Base-by-base conservation (phyloP, 2,797 vertebrate species). In the Chelon auratus region DNA sequence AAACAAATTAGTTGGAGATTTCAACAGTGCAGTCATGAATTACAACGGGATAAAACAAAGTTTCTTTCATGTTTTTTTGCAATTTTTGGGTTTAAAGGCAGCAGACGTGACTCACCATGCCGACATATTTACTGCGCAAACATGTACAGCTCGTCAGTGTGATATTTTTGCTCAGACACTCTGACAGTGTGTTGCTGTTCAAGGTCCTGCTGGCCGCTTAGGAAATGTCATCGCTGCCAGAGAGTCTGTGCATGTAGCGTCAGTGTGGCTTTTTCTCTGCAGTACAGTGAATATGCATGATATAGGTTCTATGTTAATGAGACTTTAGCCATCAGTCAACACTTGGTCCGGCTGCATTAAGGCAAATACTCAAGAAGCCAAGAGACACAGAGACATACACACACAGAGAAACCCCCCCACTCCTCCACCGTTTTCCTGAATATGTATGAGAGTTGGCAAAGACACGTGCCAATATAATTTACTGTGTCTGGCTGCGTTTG, bases 301-400 rank as follows among this genome's bases (percentile, higher is more conserved):
- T 82, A 90, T 60, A 74, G 42, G 65, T 48, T 83, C 86, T 83
- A 77, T 89, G 85, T 80, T 91, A 91, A 90, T 90, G 73, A 90
- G 82, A 63, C 77, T 85, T 82, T 75, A 77, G 75, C 78, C 50
- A 85, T 91, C 64, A 83, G 87, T 89, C 81, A 81, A 73, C 75
- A 83, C 64, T 62, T 58, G 51, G 73, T 80, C 42, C 51, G 63
- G 60, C 63, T 82, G 51, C 43, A 61, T 61, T 81, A 60, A 61
- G 56, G 51, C 74, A 76, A 53, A 87, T 61, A 57, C 64, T 65
- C 53, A 42, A 76, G 60, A 14, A n/a, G 50, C 62, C 43, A 40
- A 75, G 58, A 83, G 10, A 65, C 62, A 62, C 9, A 75, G 33
- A 60, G 7, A 54, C 58, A 60, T 26, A 40, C 60, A 37, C 59